Conservation (phyloP, 1,140 invertebrate genomes). For the Drosophila lowei region DNA sequence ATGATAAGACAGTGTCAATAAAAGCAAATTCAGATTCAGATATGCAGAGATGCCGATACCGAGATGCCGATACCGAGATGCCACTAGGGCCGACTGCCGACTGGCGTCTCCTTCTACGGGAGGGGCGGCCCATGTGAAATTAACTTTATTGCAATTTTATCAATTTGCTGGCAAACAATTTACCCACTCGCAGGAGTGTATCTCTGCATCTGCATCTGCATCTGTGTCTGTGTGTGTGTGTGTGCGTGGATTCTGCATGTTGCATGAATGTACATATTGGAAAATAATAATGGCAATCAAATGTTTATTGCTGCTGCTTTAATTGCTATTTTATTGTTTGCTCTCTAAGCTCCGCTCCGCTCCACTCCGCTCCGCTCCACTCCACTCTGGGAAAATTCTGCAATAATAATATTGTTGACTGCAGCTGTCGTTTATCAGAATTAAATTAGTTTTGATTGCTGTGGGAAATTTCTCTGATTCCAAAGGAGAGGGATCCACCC, state of each 20-base stretch:
- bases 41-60: background rate
- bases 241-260: constrained; percentile 30
- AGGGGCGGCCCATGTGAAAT: constrained; percentile 31
- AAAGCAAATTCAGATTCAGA: constrained; percentile 51
- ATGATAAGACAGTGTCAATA: constrained; percentile 72
- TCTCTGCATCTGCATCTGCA: no score
- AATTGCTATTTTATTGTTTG: constrained; percentile 68
- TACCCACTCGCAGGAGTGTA: constrained; percentile 7
- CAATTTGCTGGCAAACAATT: constrained; percentile 47
- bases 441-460: constrained; percentile 56
- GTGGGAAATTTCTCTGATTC: constrained; percentile 31
- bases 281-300: constrained; percentile 65
- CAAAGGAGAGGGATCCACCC: background rate
- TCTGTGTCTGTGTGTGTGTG: background rate
- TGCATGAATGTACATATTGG: constrained; percentile 38
- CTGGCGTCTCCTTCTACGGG: background rate
- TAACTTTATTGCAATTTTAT: constrained; percentile 69
- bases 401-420: constrained; percentile 46
- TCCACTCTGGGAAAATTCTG: constrained; percentile 28
- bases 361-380: constrained; percentile 1
- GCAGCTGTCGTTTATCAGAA: constrained; percentile 57
- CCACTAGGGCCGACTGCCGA: background rate
- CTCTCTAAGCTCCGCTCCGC: constrained; percentile 2
- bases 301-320: constrained; percentile 54
- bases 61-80: constrained; percentile 9